These are phyloP conservation scores for Saturnia japonica DNA, from an alignment of 2,888 invertebrate species.

Conservation along the genomic window DNA sequence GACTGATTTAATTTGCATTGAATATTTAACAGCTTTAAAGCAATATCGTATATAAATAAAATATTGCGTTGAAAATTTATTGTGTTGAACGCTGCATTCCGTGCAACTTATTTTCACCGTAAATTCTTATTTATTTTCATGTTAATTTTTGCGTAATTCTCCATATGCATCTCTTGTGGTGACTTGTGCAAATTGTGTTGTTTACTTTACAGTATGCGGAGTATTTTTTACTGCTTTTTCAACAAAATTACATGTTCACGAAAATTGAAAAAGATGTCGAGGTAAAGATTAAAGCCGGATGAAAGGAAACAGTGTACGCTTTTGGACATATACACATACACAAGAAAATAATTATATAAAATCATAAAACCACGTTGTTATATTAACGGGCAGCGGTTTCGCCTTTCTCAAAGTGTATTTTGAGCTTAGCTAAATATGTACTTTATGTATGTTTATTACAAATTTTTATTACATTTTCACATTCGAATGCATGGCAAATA, in stretches of 20 bases:
- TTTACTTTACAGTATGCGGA: background rate
- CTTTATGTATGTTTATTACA: background rate
- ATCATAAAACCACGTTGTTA: too few species aligned
- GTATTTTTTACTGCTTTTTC: background rate
- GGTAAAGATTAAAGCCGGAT: too few species aligned
- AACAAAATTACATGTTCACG: background rate
- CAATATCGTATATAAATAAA: background rate
- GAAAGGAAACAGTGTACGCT: too few species aligned
- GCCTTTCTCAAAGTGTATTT: background rate
- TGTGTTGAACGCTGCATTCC: background rate
- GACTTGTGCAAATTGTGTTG: background rate
- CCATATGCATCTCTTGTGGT: background rate
- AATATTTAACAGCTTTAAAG: background rate
- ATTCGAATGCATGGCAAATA: background rate
- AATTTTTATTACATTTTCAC: background rate
- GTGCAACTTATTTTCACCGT: background rate
- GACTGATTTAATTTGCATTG: background rate
- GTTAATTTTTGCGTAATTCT: background rate
- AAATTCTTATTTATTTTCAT: background rate
- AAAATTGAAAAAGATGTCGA: background rate
- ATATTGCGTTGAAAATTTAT: background rate
- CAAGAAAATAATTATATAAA: too few species aligned
- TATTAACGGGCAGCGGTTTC: background rate
- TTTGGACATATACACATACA: too few species aligned
- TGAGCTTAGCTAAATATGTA: background rate